Evolutionary conservation across 2,888 invertebrate genomes (phyloP).

Genomic region (Meghimatium bilineatum): DNA sequence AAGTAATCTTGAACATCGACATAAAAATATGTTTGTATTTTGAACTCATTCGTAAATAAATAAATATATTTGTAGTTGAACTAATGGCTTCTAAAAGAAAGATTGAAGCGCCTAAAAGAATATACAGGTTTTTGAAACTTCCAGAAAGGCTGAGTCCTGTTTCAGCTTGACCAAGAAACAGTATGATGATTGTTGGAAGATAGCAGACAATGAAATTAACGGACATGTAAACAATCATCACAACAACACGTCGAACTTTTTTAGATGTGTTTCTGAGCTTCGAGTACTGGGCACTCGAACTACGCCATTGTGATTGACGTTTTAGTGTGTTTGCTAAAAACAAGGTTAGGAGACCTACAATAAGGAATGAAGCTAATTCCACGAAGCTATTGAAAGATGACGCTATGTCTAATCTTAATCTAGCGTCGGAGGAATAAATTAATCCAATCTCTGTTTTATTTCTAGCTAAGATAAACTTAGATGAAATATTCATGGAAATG

Average conservation of each 20-base stretch:
- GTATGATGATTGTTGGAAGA: not conserved
- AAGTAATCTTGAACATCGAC: not conserved
- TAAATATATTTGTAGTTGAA: not conserved
- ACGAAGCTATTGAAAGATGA: not conserved
- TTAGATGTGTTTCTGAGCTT: not conserved
- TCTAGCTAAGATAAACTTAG: not conserved
- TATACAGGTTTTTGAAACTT: not conserved
- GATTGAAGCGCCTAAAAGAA: not conserved
- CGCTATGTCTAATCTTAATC: not conserved
- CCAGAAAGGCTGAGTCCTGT: not conserved
- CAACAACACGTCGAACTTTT: not conserved
- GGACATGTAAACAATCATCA: not conserved
- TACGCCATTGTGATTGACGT: not conserved
- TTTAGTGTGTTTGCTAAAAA: not conserved
- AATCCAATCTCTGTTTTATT: not conserved
- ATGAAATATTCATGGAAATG: not conserved
- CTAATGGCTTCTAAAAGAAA: not conserved
- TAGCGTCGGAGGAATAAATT: not conserved
- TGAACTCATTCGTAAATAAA: not conserved
- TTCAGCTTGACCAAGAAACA: not conserved
- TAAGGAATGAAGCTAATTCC: not conserved
- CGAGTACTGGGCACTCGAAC: not conserved
- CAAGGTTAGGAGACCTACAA: not conserved
- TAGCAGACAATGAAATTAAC: not conserved
- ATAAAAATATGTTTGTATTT: not conserved